These are phyloP conservation scores for Bradysia coprophila DNA, from an alignment of 1,140 invertebrate genomes.

Conservation along the genomic window DNA sequence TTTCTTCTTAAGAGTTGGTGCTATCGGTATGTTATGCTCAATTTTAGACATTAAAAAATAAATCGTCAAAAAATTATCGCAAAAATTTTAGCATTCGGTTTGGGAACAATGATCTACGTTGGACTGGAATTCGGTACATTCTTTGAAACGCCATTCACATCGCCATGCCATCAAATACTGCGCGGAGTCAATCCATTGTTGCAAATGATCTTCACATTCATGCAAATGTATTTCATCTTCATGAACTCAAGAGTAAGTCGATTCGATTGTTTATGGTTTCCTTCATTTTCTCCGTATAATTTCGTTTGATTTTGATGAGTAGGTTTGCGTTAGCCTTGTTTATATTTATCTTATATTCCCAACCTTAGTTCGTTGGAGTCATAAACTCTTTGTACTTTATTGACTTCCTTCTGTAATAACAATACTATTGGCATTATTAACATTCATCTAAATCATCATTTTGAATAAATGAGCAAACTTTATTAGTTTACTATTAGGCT, in stretches of 20 bases:
- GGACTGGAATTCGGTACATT: slow-evolving; percentile 87
- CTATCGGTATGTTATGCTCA: slow-evolving; percentile 58
- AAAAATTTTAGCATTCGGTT: slow-evolving; percentile 63
- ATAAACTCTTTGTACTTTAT: too few species aligned
- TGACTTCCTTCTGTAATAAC: too few species aligned
- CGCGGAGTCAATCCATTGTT: slow-evolving; percentile 80
- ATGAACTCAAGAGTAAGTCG: slow-evolving; percentile 87
- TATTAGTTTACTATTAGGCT: too few species aligned
- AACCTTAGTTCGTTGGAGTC: background rate
- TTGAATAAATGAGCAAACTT: too few species aligned
- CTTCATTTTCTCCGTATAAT: too few species aligned
- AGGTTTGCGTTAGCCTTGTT: background rate
- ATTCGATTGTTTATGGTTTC: background rate
- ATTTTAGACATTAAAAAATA: background rate
- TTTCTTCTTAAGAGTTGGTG: slow-evolving; percentile 89
- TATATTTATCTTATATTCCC: background rate
- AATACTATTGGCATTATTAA: too few species aligned
- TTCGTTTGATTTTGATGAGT: too few species aligned
- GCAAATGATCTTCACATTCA: slow-evolving; percentile 93
- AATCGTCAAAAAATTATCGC: slow-evolving; percentile 2
- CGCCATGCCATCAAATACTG: slow-evolving; percentile 75
- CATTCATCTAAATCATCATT: too few species aligned
- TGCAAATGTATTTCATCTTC: slow-evolving; percentile 98
- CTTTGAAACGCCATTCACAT: slow-evolving; percentile 77
- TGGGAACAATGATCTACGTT: slow-evolving; percentile 95